These are phyloP conservation scores for Dolichotis patagonum DNA, from an alignment of 2,113 vertebrate genomes.

Conservation along the genomic window DNA sequence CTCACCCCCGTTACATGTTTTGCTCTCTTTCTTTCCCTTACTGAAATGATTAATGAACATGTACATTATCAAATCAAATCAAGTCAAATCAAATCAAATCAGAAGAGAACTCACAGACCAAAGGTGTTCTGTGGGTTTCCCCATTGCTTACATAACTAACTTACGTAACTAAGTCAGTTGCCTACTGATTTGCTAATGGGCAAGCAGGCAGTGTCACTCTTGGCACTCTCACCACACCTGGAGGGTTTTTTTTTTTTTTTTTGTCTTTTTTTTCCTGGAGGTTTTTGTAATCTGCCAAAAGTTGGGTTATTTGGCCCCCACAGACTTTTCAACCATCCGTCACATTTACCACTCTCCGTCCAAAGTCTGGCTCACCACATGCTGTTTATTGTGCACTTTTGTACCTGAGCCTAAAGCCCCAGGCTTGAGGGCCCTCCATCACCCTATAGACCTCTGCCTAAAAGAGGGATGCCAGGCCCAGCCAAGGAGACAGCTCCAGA, in stretches of 20 bases:
- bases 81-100: background rate
- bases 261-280: too few relatives aligned
- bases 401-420: background rate
- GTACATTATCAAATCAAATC: background rate
- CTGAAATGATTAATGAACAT: background rate
- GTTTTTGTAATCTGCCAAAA: background rate
- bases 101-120: too few relatives aligned
- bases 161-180: background rate
- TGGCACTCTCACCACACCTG: background rate
- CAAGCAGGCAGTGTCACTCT: background rate
- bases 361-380: background rate
- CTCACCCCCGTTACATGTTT: background rate
- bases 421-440: background rate
- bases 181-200: background rate
- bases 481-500: background rate
- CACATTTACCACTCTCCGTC: background rate
- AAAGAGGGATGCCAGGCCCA: too few relatives aligned
- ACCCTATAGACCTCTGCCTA: background rate
- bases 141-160: background rate
- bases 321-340: background rate
- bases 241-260: background rate
- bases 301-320: background rate
- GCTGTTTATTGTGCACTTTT: background rate
- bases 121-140: background rate
- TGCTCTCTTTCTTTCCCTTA: background rate